Evolutionary conservation across 2,888 invertebrate genomes (phyloP).

Genomic region (Aelia acuminata): DNA sequence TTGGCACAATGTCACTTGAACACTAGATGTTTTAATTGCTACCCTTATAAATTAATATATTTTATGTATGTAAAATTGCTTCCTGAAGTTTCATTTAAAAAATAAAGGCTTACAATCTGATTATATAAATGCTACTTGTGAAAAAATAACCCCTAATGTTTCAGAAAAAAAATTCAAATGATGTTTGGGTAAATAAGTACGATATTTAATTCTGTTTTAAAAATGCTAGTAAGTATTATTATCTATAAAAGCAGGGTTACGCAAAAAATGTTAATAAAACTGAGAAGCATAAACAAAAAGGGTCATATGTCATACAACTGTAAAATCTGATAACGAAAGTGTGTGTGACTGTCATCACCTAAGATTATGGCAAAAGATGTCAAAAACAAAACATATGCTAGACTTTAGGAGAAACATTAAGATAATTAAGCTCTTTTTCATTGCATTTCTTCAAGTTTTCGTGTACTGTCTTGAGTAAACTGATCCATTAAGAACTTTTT

Average conservation of each 20-base stretch:
- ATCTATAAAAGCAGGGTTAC: no score
- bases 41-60: background rate
- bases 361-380: background rate
- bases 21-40: background rate
- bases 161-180: background rate
- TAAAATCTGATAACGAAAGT: background rate
- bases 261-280: background rate
- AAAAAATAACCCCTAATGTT: background rate
- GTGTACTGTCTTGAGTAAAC: no score
- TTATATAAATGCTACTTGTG: background rate
- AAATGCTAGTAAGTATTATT: background rate
- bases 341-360: rapidly evolving
- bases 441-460: no score
- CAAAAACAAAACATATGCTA: no score
- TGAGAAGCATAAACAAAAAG: background rate
- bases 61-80: background rate
- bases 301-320: background rate
- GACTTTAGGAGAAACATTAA: no score
- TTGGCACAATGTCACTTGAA: background rate
- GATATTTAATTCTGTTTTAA: no score
- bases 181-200: background rate
- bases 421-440: no score
- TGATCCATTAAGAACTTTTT: no score
- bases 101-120: no score
- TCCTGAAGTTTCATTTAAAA: no score